Evolutionary conservation across 2,888 invertebrate species (phyloP).

Genomic region (Agrotis puta): DNA sequence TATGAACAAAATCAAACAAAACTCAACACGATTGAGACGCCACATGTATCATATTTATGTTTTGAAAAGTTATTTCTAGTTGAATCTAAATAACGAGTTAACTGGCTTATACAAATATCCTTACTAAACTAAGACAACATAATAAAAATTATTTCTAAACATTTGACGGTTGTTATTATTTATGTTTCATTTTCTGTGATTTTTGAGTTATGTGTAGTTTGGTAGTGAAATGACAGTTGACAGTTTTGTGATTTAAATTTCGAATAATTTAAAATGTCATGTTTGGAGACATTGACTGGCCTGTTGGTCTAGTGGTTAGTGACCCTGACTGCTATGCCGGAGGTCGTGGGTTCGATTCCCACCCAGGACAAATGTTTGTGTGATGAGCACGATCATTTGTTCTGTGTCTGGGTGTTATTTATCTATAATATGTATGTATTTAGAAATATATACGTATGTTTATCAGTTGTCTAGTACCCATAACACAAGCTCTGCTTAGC

Average conservation of each 20-base stretch:
- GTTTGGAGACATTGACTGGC: slow-evolving; percentile 13
- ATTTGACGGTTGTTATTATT: slow-evolving; percentile 71
- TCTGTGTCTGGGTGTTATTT: no score
- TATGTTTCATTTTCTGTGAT: slow-evolving; percentile 52
- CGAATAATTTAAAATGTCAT: slow-evolving; percentile 30
- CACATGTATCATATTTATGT: slow-evolving; percentile 88
- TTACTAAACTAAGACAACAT: slow-evolving; percentile 82
- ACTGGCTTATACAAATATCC: slow-evolving; percentile 83
- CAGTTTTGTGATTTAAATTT: slow-evolving; percentile 46
- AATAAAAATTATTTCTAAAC: slow-evolving; percentile 78
- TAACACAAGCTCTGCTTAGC: no score
- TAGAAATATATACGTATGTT: no score
- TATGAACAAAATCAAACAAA: slow-evolving; percentile 74
- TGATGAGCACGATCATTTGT: no score
- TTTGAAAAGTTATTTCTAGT: slow-evolving; percentile 86
- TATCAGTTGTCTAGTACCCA: no score
- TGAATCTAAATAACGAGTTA: slow-evolving; percentile 80
- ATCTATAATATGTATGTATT: no score
- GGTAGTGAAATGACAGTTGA: slow-evolving; percentile 35
- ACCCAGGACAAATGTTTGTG: no score
- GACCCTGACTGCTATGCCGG: no score
- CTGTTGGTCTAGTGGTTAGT: no score
- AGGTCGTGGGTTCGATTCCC: no score
- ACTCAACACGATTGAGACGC: slow-evolving; percentile 80
- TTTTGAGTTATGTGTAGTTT: slow-evolving; percentile 62